A percentile compares a stretch with the other conserved stretches of the same genome.
Evolutionary conservation across 2,888 invertebrate genomes (phyloP).

Genomic region (Pyrrhopygopsis socrates): DNA sequence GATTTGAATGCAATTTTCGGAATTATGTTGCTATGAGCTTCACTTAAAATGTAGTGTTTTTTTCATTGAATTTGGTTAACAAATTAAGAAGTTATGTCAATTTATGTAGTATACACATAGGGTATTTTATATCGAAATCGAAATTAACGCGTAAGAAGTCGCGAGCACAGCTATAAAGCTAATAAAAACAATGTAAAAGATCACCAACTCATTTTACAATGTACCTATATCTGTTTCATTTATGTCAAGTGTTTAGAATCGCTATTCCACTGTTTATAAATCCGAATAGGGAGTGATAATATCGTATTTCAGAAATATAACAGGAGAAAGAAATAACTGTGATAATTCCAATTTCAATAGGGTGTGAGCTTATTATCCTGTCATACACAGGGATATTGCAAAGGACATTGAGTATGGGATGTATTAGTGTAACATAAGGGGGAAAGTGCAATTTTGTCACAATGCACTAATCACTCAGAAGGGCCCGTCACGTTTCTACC

Average conservation of each 20-base stretch:
- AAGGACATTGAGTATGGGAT: conserved; percentile 85
- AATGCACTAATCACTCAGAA: conserved; percentile 85
- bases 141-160: no score
- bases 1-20: no score
- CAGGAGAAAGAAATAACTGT: conserved; percentile 77
- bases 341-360: conserved; percentile 91
- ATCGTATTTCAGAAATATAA: conserved; percentile 89
- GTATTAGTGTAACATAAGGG: conserved; percentile 82
- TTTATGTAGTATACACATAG: no score
- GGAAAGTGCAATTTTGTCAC: conserved; percentile 88
- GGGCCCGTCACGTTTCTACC: conserved; percentile 75
- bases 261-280: conserved; percentile 44
- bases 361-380: conserved; percentile 94
- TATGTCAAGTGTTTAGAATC: conserved; percentile 14
- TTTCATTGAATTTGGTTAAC: no score
- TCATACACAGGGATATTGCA: conserved; percentile 91
- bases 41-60: no score
- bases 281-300: conserved; percentile 79
- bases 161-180: no score
- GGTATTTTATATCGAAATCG: no score
- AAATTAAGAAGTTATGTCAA: no score
- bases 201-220: no score
- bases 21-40: no score
- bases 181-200: background rate
- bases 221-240: no score